Evolutionary conservation across 2,113 vertebrate genomes (phyloP).

Genomic region (Cairina moschata): DNA sequence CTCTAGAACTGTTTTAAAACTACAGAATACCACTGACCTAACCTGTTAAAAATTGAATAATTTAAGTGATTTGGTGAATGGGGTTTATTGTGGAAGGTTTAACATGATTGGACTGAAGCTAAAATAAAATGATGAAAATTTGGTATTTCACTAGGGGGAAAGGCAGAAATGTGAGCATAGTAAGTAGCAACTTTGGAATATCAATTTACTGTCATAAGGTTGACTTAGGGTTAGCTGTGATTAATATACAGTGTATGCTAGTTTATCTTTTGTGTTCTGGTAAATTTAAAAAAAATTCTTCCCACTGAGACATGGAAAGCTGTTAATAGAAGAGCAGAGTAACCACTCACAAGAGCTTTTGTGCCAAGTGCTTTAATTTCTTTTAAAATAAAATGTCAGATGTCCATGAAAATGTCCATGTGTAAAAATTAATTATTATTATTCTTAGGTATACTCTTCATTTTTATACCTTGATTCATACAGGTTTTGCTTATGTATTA

Average conservation of each 20-base stretch:
- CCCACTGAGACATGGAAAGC: background rate
- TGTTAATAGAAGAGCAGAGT: background rate
- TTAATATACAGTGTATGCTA: constrained; percentile 29
- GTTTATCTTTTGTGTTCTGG: constrained; percentile 6
- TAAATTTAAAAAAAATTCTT: background rate
- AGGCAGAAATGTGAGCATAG: background rate
- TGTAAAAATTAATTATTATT: background rate
- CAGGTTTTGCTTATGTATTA: background rate
- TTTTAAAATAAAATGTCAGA: background rate
- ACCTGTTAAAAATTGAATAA: background rate
- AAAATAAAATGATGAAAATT: constrained; percentile 4
- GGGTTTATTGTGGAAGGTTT: background rate
- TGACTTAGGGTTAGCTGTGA: constrained; percentile 29
- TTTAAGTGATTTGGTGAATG: constrained; percentile 21
- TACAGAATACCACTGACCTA: background rate
- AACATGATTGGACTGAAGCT: background rate
- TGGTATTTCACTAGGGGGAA: background rate
- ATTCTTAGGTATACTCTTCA: background rate
- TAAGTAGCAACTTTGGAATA: constrained; percentile 12
- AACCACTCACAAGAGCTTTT: background rate
- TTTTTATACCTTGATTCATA: background rate
- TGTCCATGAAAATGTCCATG: background rate
- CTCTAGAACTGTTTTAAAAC: background rate
- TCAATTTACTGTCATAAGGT: background rate
- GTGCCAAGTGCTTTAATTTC: background rate